Base-by-base conservation (phyloP, 1,140 invertebrate species). In the Drosophila serrata region DNA sequence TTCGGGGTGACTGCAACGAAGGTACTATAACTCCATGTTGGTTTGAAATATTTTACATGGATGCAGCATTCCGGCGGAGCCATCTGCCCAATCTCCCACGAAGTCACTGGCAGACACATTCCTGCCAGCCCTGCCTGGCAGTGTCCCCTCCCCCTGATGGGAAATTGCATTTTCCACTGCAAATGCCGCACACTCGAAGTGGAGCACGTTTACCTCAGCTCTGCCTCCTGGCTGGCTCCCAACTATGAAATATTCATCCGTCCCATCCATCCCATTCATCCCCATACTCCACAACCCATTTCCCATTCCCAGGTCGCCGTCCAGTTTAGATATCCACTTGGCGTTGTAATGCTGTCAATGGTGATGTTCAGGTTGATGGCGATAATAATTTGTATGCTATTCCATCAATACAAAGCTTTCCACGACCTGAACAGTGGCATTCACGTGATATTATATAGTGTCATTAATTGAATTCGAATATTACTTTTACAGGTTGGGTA, bases 131-230 rank as follows among this genome's bases (percentile, higher is more conserved):
- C 46, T 12, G 46, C 5, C 13, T 29, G 24, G 13, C 7, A n/a
- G n/a, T 12, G 29, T 19, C 49, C 31, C 29, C 58, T 19, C 49
- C 31, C 29, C 58, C 73, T n/a, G 61, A n/a, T 70, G 68, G 51
- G 59, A 86, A 86, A 86, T 81, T 81, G 45, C 59, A 86, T 77
- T 79, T 82, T 64, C 51, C 74, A 51, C 64, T 75, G 73, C 76
- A 88, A 87, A 87, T 87, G 76, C 82, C 68, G 43, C 40, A 63
- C 31, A 88, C 73, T 72, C 63, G 64, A 88, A 81, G 76, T 90
- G 64, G 45, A 70, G 85, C 84, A 88, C 85, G 84, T 90, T 67
- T 88, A 69, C 55, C 33, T 46, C 49, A 48, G 33, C 60, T 48
- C 35, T 67, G 53, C 45, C 64, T 55, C 51, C 31, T 57, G 33